phyloP scores from a whole-genome alignment of 2,113 vertebrate genomes.

The Chaetops frenatus region DNA sequence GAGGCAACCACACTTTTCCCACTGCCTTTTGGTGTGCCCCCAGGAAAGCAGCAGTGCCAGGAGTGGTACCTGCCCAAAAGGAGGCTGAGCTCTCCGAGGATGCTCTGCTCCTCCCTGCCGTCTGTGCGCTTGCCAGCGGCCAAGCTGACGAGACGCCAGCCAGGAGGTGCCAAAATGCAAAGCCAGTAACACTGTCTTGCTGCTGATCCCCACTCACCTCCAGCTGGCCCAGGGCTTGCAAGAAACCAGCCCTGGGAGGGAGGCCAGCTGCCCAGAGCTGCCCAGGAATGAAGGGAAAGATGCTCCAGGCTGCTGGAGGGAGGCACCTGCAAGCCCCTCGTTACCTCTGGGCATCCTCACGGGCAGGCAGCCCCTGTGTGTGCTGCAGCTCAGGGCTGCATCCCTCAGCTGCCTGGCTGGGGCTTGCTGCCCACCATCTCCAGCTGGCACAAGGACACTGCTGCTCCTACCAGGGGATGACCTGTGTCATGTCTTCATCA shows the following conservation, averaged over 20 bases:
- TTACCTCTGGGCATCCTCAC: neutral
- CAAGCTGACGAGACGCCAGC: neutral
- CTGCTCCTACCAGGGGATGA: neutral
- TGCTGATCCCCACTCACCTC: neutral
- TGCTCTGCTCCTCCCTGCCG: neutral
- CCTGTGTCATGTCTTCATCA: neutral
- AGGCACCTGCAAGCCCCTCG: accelerated
- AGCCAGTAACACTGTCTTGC: neutral
- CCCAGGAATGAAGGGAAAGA: neutral
- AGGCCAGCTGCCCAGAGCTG: neutral
- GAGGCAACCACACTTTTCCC: neutral
- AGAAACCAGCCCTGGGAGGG: neutral
- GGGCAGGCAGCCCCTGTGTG: neutral
- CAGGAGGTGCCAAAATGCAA: neutral
- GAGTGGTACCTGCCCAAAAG: neutral
- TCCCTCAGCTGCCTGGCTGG: neutral
- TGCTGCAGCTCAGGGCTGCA: neutral
- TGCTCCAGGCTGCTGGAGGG: neutral
- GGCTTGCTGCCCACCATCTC: neutral
- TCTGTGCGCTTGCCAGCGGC: neutral
- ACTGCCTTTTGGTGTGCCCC: neutral
- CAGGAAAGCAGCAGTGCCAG: neutral
- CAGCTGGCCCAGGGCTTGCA: neutral
- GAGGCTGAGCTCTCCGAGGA: neutral
- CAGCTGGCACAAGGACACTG: neutral